Conservation (phyloP, 1,140 invertebrate genomes). For the Manduca sexta region DNA sequence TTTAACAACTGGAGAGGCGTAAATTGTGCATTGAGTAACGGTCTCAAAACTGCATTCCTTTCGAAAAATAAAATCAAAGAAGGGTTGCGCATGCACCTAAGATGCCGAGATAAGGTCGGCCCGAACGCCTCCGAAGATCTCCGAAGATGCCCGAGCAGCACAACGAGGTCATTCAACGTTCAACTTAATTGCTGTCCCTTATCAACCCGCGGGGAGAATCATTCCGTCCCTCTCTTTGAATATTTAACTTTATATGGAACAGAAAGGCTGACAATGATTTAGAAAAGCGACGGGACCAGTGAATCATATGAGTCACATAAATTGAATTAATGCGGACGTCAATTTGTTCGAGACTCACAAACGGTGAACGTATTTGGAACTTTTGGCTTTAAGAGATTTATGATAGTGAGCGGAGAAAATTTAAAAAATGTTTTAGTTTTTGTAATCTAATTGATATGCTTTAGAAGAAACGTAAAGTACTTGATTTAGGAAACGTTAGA, state of each 20-base stretch:
- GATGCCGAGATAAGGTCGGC: slow-evolving; percentile 40
- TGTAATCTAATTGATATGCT: too few species aligned
- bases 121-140: slow-evolving; percentile 34
- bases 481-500: too few species aligned
- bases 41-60: slow-evolving; percentile 14
- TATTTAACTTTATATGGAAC: slow-evolving; percentile 36
- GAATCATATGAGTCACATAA: slow-evolving; percentile 26
- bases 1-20: slow-evolving; percentile 7
- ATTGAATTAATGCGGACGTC: slow-evolving; percentile 41
- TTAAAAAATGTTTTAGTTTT: too few species aligned
- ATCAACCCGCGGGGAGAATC: slow-evolving; percentile 23
- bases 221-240: slow-evolving; percentile 37
- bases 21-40: slow-evolving; percentile 25
- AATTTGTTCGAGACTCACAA: slow-evolving; percentile 27
- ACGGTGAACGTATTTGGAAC: slow-evolving; percentile 18
- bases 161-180: slow-evolving; percentile 55
- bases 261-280: slow-evolving; percentile 38
- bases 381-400: too few species aligned
- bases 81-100: slow-evolving; percentile 43
- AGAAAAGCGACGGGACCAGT: slow-evolving; percentile 32
- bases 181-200: slow-evolving; percentile 43
- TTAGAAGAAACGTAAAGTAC: too few species aligned
- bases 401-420: too few species aligned
- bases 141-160: slow-evolving; percentile 33
- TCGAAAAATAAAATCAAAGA: slow-evolving; percentile 19